Conservation (phyloP, 2,888 invertebrate genomes). For the Ypsolopha sequella region DNA sequence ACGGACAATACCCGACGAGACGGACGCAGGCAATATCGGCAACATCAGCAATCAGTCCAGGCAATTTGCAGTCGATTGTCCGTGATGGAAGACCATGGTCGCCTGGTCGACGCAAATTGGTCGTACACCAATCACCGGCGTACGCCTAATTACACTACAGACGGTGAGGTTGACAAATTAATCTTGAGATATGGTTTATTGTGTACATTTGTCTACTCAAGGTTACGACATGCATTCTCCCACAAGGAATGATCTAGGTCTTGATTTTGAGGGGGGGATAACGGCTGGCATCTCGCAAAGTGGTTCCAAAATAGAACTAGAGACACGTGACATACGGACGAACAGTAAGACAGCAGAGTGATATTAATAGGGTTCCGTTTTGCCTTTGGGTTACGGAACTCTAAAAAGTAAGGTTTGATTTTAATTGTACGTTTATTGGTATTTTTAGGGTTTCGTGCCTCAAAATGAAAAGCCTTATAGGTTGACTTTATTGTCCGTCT, state of each 20-base stretch:
- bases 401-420: too few species aligned
- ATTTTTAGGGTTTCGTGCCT: too few species aligned
- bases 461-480: too few species aligned
- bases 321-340: too few species aligned
- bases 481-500: too few species aligned
- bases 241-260: neutral
- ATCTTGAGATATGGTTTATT: constrained; percentile 11
- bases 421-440: too few species aligned
- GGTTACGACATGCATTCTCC: constrained; percentile 6
- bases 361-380: too few species aligned
- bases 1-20: constrained; percentile 14
- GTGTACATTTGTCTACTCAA: constrained; percentile 11
- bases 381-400: too few species aligned
- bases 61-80: constrained; percentile 64
- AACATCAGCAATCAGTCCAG: constrained; percentile 43
- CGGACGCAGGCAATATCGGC: too few species aligned
- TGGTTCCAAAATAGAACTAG: neutral
- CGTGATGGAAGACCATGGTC: constrained; percentile 40
- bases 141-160: constrained; percentile 21
- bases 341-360: too few species aligned
- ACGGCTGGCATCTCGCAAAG: neutral
- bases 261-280: neutral
- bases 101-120: constrained; percentile 16
- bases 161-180: neutral
- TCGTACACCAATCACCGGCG: constrained; percentile 50